These are phyloP conservation scores for Zalophus californianus DNA, from an alignment of 2,797 vertebrate genomes.

Conservation along the genomic window DNA sequence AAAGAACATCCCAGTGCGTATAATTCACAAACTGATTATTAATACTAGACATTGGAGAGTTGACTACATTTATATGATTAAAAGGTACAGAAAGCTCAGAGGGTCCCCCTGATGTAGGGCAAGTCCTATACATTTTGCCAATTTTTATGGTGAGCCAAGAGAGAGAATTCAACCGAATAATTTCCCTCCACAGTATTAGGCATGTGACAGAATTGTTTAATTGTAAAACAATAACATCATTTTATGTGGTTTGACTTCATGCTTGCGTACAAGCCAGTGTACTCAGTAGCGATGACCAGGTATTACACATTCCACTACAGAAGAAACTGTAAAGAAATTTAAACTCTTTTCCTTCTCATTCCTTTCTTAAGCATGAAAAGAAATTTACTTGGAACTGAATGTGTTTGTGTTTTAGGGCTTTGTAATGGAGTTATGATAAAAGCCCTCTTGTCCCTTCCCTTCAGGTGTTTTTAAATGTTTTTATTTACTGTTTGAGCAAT, in stretches of 20 bases:
- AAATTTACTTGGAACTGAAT: neutral
- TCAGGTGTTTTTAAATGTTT: neutral
- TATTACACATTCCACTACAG: neutral
- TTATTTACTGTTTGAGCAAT: constrained; percentile 3
- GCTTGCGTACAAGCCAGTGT: neutral
- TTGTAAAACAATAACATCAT: neutral
- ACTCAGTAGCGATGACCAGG: neutral
- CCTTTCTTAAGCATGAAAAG: neutral
- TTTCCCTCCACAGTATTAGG: neutral
- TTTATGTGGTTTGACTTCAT: neutral
- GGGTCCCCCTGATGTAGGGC: neutral
- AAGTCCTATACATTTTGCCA: neutral
- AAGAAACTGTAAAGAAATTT: neutral
- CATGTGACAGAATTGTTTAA: neutral
- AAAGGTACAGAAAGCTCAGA: neutral
- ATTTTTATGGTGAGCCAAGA: neutral
- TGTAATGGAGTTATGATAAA: constrained; percentile 3
- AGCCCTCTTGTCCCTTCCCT: neutral
- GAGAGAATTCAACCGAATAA: neutral
- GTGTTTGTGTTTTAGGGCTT: neutral
- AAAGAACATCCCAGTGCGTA: no score
- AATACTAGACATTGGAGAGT: neutral
- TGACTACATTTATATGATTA: neutral
- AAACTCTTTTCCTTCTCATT: neutral
- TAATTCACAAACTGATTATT: neutral